Evolutionary conservation across 1,140 invertebrate genomes (phyloP).

Genomic region (Brachionus sp.): DNA sequence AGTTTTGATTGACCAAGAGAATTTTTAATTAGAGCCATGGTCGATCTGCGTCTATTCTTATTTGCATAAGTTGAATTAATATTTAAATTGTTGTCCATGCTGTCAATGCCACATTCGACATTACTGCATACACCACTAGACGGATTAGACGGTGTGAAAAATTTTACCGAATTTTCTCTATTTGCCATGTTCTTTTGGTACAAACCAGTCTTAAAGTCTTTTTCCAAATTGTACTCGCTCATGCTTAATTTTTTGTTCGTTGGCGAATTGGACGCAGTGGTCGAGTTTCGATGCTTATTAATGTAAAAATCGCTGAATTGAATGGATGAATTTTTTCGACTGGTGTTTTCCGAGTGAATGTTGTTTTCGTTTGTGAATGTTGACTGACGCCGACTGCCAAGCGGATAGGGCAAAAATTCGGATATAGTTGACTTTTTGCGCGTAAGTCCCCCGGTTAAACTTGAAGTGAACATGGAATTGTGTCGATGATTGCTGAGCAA

Average conservation of each 20-base stretch:
- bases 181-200: neutral
- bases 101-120: neutral
- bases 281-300: neutral
- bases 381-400: constrained; percentile 21
- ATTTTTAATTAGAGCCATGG: constrained; percentile 28
- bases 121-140: neutral
- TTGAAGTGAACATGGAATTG: neutral
- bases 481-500: constrained; percentile 36
- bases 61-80: neutral
- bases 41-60: constrained; percentile 19
- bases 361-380: constrained; percentile 1
- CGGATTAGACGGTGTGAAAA: constrained; percentile 25
- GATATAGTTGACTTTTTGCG: constrained; percentile 45
- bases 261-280: neutral
- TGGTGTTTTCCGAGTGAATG: neutral
- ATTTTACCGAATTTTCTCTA: constrained; percentile 25
- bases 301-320: constrained; percentile 32
- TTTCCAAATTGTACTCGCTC: constrained; percentile 30
- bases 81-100: constrained; percentile 23
- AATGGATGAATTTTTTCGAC: constrained; percentile 14
- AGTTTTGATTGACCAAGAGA: constrained; percentile 27
- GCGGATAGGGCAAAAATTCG: constrained; percentile 26
- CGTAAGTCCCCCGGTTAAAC: neutral
- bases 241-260: constrained; percentile 29
- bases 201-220: neutral